Base-by-base conservation (phyloP, 1,140 invertebrate species). In the Tigriopus japonicus region DNA sequence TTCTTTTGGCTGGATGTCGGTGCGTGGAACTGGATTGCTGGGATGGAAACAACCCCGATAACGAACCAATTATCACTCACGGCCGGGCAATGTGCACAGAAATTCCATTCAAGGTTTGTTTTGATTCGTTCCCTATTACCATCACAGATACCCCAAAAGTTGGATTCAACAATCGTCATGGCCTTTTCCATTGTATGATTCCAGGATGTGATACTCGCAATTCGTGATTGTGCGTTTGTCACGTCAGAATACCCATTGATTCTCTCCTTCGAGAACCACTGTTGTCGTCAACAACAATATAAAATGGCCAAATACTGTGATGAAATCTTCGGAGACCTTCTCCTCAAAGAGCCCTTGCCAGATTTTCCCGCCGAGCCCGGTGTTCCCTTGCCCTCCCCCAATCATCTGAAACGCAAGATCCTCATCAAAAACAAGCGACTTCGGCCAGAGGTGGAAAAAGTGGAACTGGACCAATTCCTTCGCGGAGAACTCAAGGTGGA, bases 51-150 rank as follows among this genome's bases (percentile, higher is more conserved):
- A 84, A 81, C 41, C 84, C 95, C 74, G 93, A 98, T 67, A 92
- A 97, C 71, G 91, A 95, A 66, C 95, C 94, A 0, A 98, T 98
- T 64, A 97, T 98, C 65, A 98, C 94, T 42, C 94, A 98, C 74
- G 94, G 94, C 2, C 97, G 94, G 76, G 95, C 95, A 0, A 98
- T 98, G 91, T 98, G 95, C 71, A 98, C 93, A 0, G 94, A 98
- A 72, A 98, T 98, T 64, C 72, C 96, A 12, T 98, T 98, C 73
- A 96, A 93, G 72, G 80, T 81, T 71, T 35, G 28, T 35, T 9
- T 9, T 35, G 28, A 35, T 35, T 35, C 28, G 9, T 35, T n/a
- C n/a, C n/a, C n/a, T n/a, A n/a, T n/a, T n/a, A n/a, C n/a, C n/a
- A n/a, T n/a, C n/a, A n/a, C n/a, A n/a, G n/a, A n/a, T n/a, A n/a